Evolutionary conservation across 1,140 invertebrate genomes (phyloP).

Genomic region (Stegodyphus mimosarum): DNA sequence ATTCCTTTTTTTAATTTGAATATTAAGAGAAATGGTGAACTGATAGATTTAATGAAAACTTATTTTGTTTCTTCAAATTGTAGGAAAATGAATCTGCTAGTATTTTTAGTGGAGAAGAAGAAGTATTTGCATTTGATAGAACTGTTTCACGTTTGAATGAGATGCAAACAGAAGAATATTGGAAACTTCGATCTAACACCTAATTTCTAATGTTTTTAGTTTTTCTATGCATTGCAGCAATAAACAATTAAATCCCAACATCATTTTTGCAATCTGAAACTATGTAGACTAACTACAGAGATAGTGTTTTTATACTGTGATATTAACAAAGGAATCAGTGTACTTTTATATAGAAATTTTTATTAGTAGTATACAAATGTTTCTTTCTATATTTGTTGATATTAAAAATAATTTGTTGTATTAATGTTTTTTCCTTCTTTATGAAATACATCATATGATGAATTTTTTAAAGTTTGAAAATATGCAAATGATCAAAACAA

Average conservation of each 20-base stretch:
- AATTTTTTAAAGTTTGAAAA: too few species aligned
- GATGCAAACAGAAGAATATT: constrained; percentile 95
- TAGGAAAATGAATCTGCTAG: constrained; percentile 79
- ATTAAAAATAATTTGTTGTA: too few species aligned
- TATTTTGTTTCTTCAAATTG: not conserved
- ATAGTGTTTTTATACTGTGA: not conserved
- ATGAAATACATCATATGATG: too few species aligned
- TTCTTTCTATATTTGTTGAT: not conserved
- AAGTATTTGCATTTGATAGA: constrained; percentile 95
- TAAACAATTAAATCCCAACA: not conserved
- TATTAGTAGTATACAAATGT: not conserved
- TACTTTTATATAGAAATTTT: not conserved
- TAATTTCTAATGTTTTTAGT: not conserved
- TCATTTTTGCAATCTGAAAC: not conserved
- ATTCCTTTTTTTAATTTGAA: too few species aligned
- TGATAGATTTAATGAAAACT: too few species aligned
- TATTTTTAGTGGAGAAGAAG: constrained; percentile 97
- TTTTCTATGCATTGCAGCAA: not conserved
- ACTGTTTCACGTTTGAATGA: constrained; percentile 91
- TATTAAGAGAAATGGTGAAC: too few species aligned
- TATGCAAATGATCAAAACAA: too few species aligned
- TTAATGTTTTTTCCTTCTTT: too few species aligned
- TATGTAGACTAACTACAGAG: not conserved
- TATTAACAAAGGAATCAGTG: not conserved
- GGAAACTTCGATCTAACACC: constrained; percentile 73